Evolutionary conservation across 2,113 vertebrate species (phyloP).

Genomic region (Gnathonemus longibarbis): DNA sequence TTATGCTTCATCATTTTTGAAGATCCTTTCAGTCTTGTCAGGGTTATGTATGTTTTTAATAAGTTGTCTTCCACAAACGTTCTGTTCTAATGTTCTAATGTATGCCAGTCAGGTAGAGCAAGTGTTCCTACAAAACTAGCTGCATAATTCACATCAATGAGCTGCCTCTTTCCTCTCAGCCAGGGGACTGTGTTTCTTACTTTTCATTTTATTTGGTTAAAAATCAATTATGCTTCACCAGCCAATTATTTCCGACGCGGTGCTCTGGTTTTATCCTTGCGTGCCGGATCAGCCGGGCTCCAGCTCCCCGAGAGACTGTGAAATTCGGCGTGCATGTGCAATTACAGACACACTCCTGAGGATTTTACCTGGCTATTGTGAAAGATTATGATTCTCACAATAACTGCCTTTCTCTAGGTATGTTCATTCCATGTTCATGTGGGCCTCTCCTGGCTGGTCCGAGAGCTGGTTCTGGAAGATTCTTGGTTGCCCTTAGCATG

Average conservation of each 20-base stretch:
- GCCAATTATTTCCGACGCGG: background rate
- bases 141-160: background rate
- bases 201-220: constrained; percentile 10
- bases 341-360: background rate
- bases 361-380: background rate
- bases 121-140: background rate
- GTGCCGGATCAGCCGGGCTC: background rate
- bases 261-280: background rate
- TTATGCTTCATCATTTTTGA: background rate
- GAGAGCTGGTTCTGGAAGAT: background rate
- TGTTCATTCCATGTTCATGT: background rate
- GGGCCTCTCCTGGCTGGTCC: background rate
- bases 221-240: background rate
- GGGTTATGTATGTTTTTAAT: background rate
- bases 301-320: background rate
- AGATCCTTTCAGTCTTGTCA: background rate
- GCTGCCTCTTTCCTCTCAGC: background rate
- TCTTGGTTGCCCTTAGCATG: background rate
- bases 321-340: background rate
- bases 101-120: background rate
- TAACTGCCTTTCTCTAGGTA: background rate
- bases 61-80: background rate
- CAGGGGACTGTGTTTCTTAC: background rate
- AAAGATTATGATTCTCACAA: background rate
- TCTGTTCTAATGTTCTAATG: background rate